Evolutionary conservation across 2,888 invertebrate species (phyloP).

Genomic region (Pristionchus mayeri): DNA sequence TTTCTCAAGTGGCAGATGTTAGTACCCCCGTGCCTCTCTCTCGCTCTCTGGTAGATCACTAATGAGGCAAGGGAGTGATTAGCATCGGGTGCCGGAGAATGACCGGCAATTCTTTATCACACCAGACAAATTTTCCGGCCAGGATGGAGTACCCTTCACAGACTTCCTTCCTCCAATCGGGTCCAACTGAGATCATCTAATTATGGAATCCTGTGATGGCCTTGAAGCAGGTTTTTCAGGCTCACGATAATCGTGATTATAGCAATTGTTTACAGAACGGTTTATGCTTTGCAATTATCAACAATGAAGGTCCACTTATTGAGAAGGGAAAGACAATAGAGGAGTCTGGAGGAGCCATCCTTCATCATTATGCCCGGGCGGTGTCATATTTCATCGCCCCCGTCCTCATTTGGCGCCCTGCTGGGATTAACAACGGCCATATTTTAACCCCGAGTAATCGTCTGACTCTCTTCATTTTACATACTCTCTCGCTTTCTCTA

Average conservation of each 20-base stretch:
- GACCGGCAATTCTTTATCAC: not conserved
- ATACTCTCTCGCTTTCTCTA: too few species aligned
- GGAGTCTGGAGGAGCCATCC: not conserved
- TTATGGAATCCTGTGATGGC: not conserved
- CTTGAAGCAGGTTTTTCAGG: too few species aligned
- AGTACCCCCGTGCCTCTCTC: not conserved
- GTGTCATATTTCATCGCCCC: not conserved
- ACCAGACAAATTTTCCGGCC: too few species aligned
- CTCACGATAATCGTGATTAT: too few species aligned
- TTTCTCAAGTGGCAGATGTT: constrained; percentile 30
- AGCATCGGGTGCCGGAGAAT: not conserved
- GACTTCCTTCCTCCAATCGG: too few species aligned
- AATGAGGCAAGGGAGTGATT: constrained; percentile 9
- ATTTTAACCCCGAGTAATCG: too few species aligned
- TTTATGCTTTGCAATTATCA: not conserved
- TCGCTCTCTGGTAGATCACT: constrained; percentile 5
- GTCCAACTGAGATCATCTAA: too few species aligned
- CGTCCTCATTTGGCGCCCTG: not conserved
- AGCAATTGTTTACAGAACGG: too few species aligned
- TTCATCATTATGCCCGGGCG: not conserved
- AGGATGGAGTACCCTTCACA: too few species aligned
- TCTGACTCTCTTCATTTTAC: too few species aligned
- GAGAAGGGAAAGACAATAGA: too few species aligned
- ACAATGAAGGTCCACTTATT: too few species aligned
- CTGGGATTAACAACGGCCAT: not conserved